Evolutionary conservation across 2,113 vertebrate species (phyloP), one percentile per base, ranked within the genome.

Genomic region (Mugil cephalus): DNA sequence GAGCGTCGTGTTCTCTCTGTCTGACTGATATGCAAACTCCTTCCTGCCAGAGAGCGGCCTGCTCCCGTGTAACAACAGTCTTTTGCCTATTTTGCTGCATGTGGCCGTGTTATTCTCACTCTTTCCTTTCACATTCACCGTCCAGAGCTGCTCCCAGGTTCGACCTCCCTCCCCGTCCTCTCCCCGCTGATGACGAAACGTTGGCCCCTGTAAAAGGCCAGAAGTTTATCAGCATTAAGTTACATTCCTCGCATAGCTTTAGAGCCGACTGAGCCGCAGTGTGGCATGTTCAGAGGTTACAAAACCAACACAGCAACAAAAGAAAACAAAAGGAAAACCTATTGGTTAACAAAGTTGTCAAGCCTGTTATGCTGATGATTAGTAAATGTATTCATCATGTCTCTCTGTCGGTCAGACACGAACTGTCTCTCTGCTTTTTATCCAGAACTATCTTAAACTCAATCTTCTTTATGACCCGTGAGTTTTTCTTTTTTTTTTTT

Each of bases 161-260:
- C 10, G 46, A n/a, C n/a, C n/a, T n/a, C n/a, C 18, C 8, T 53
- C 9, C 13, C 12, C 18, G 14, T 24, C 24, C 21, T 45, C 12
- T 45, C 40, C 45, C 18, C 48, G n/a, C 35, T n/a, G 45, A 74
- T 69, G 77, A 87, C 48, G 85, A 86, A 87, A 86, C 60, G 69
- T 14, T 9, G 63, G 65, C 75, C 75, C 39, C 36, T 82, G 61
- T 43, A 24, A 75, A 79, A 83, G 82, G 67, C 68, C 87, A 67
- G 0, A 43, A 73, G 84, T 91, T 90, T 90, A 93, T 92, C 91
- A 87, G 87, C 80, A 73, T 86, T 86, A 78, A 70, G 61, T 75
- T 14, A 58, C 88, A 93, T 93, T 93, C 90, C 89, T 87, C 4
- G 3, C 83, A 93, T 93, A 91, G 35, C 60, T 88, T 0, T 15